These are phyloP conservation scores for Glyptemys insculpta DNA, from an alignment of 2,797 vertebrate species.

Conservation along the genomic window DNA sequence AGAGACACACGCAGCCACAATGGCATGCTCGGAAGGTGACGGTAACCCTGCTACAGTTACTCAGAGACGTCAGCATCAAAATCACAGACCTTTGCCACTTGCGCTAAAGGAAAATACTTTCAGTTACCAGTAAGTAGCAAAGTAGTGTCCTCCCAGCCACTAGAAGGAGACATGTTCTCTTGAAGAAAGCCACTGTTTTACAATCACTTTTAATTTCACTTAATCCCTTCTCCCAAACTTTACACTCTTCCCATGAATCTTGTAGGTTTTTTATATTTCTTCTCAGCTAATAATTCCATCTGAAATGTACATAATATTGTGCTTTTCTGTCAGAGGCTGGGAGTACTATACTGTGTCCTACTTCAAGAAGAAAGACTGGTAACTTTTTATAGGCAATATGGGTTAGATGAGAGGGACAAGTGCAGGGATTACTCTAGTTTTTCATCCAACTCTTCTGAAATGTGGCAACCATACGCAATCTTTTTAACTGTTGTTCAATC, in stretches of 20 bases:
- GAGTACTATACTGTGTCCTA: not conserved
- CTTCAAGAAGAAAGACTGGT: not conserved
- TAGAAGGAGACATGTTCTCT: not conserved
- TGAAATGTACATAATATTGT: not conserved
- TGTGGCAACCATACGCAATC: not conserved
- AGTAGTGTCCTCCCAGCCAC: not conserved
- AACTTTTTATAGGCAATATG: not conserved
- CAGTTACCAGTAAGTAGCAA: not conserved
- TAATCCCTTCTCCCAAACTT: not conserved
- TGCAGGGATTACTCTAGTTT: not conserved
- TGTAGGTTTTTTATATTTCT: not conserved
- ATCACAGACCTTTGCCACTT: not conserved
- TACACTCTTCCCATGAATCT: not conserved
- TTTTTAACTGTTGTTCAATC: not conserved
- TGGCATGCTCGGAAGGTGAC: no score
- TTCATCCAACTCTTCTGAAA: not conserved
- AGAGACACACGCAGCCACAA: no score
- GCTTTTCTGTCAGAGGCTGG: not conserved
- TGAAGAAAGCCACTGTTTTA: not conserved
- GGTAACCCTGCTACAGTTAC: not conserved
- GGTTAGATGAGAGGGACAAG: not conserved
- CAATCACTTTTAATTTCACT: not conserved
- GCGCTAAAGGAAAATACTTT: not conserved
- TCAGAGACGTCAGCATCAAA: not conserved
- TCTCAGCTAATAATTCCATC: not conserved